Evolutionary conservation across 2,888 invertebrate species (phyloP).

Genomic region (Leptopilina syphax): DNA sequence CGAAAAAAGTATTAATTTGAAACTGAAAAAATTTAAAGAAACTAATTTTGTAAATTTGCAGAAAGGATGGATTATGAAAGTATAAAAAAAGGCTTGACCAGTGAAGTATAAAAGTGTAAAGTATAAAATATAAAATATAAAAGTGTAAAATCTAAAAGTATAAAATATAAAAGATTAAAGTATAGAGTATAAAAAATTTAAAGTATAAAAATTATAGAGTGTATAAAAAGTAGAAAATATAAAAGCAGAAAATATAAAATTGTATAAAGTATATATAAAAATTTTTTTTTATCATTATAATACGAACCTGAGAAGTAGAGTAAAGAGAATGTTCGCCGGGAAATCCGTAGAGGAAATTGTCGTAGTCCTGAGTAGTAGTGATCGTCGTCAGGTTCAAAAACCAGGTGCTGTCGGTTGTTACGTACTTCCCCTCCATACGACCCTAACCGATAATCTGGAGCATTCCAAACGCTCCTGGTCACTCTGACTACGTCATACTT

Average conservation of each 20-base stretch:
- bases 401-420: conserved; percentile 73
- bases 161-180: too few species aligned
- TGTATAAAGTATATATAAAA: not conserved
- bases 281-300: not conserved
- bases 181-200: too few species aligned
- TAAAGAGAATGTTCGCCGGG: conserved; percentile 76
- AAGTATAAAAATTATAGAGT: too few species aligned
- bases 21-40: too few species aligned
- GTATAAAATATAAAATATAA: too few species aligned
- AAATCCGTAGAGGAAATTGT: conserved; percentile 70
- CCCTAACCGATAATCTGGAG: conserved; percentile 73
- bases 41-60: too few species aligned
- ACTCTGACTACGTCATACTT: conserved; percentile 57
- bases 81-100: too few species aligned
- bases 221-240: too few species aligned
- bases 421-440: conserved; percentile 76
- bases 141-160: too few species aligned
- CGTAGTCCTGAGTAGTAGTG: conserved; percentile 63
- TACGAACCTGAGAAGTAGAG: conserved; percentile 72
- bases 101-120: too few species aligned
- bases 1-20: not conserved
- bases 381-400: conserved; percentile 72
- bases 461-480: conserved; percentile 72
- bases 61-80: too few species aligned
- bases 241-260: not conserved